Conservation (phyloP, 2,888 invertebrate genomes). For the Oxystoma pomonae region DNA sequence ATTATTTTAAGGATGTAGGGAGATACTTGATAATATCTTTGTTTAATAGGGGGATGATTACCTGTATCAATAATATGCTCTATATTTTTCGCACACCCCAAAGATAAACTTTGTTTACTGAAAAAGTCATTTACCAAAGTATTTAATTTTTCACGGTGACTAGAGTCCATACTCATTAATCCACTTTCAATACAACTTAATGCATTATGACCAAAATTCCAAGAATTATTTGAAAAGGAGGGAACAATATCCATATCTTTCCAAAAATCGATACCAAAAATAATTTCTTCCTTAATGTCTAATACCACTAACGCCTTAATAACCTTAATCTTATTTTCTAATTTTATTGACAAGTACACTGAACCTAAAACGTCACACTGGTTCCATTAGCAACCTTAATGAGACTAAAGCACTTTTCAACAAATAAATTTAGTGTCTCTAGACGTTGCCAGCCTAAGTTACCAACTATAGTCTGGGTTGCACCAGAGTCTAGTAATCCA, state of each 20-base stretch:
- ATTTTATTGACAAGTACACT: conserved; percentile 12
- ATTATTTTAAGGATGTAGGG: conserved; percentile 6
- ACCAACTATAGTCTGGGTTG: conserved; percentile 10
- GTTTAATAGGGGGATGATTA: conserved; percentile 12
- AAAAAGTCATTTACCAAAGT: neutral
- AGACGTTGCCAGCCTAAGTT: conserved; percentile 11
- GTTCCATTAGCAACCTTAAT: conserved; percentile 12
- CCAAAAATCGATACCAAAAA: conserved; percentile 20
- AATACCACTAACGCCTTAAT: conserved; percentile 12
- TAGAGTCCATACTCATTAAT: neutral
- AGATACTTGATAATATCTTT: conserved; percentile 12
- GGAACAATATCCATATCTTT: conserved; percentile 16
- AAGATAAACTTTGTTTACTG: neutral
- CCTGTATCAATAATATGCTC: conserved; percentile 9
- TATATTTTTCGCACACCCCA: conserved; percentile 7
- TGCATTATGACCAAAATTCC: neutral
- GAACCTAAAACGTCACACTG: conserved; percentile 13
- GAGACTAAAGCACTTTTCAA: neutral
- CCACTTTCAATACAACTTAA: neutral
- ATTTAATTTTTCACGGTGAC: neutral
- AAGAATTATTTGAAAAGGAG: neutral
- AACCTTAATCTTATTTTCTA: conserved; percentile 11
- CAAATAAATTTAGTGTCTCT: neutral
- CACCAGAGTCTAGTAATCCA: conserved; percentile 16
- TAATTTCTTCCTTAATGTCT: conserved; percentile 14